Percentiles rank a stretch among this genome's conserved stretches.
phyloP scores from a whole-genome alignment of 2,888 invertebrate species.

The Ochlodes sylvanus region DNA sequence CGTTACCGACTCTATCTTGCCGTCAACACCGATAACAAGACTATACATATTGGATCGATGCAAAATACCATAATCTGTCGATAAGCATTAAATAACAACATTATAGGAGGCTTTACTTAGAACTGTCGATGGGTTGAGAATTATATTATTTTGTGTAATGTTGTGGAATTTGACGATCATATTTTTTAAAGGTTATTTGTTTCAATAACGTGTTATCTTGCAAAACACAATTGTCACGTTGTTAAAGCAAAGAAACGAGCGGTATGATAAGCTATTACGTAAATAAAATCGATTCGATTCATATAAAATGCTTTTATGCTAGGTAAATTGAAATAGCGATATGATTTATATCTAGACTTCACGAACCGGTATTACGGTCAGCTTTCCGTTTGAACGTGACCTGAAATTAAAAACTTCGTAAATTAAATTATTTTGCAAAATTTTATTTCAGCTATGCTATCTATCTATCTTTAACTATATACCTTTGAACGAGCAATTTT shows the following conservation, averaged over 20 bases:
- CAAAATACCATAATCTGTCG: constrained; percentile 34
- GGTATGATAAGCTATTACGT: too few relatives aligned
- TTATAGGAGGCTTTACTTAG: constrained; percentile 19
- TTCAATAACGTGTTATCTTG: too few relatives aligned
- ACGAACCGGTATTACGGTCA: constrained; percentile 73
- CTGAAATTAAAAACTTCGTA: constrained; percentile 58
- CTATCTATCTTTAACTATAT: too few relatives aligned
- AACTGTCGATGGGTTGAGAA: not conserved
- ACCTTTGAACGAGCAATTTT: too few relatives aligned
- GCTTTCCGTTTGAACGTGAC: constrained; percentile 71
- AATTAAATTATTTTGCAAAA: constrained; percentile 55
- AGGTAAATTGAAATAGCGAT: constrained; percentile 80
- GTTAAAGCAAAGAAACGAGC: too few relatives aligned
- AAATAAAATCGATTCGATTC: not conserved
- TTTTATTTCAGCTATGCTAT: constrained; percentile 50
- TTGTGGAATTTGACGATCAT: not conserved
- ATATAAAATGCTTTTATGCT: constrained; percentile 58
- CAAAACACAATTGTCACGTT: too few relatives aligned
- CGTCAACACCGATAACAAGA: constrained; percentile 40
- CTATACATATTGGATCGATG: constrained; percentile 26
- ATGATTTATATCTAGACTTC: constrained; percentile 78
- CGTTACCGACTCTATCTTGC: constrained; percentile 50
- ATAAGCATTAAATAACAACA: constrained; percentile 32
- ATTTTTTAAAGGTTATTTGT: too few relatives aligned
- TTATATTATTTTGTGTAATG: too few relatives aligned